Evolutionary conservation across 2,888 invertebrate genomes (phyloP).

Genomic region (Rhamphomyia laevipes): DNA sequence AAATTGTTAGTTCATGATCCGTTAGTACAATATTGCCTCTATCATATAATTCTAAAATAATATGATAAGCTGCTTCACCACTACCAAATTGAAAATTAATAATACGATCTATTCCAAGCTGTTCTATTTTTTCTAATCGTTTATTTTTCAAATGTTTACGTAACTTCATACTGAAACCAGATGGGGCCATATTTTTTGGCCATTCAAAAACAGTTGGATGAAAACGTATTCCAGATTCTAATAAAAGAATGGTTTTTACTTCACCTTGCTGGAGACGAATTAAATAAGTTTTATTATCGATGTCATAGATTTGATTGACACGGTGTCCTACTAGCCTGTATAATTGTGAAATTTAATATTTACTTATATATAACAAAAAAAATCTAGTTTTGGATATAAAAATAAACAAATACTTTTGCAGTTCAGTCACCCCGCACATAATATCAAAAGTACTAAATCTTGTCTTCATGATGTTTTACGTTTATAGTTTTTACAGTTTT

Average conservation of each 20-base stretch:
- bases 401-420: constrained; percentile 66
- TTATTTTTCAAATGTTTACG: constrained; percentile 95
- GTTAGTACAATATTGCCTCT: constrained; percentile 91
- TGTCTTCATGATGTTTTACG: constrained; percentile 63
- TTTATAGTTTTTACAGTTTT: no score
- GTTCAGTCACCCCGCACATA: constrained; percentile 74
- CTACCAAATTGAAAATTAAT: constrained; percentile 92
- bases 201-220: constrained; percentile 95
- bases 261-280: constrained; percentile 76
- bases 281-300: constrained; percentile 92
- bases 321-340: constrained; percentile 76
- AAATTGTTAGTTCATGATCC: constrained; percentile 77
- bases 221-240: constrained; percentile 90
- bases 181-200: constrained; percentile 93
- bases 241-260: constrained; percentile 72
- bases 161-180: constrained; percentile 97
- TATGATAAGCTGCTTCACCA: constrained; percentile 86
- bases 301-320: constrained; percentile 94
- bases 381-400: constrained; percentile 1
- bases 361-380: constrained; percentile 5
- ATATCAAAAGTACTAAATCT: constrained; percentile 90
- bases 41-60: constrained; percentile 92
- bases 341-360: constrained; percentile 9
- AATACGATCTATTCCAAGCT: constrained; percentile 88
- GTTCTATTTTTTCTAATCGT: constrained; percentile 71